These are phyloP conservation scores for Ptychodera flava DNA, from an alignment of 35 echinoderm and acorn worm genomes.

Conservation along the genomic window DNA sequence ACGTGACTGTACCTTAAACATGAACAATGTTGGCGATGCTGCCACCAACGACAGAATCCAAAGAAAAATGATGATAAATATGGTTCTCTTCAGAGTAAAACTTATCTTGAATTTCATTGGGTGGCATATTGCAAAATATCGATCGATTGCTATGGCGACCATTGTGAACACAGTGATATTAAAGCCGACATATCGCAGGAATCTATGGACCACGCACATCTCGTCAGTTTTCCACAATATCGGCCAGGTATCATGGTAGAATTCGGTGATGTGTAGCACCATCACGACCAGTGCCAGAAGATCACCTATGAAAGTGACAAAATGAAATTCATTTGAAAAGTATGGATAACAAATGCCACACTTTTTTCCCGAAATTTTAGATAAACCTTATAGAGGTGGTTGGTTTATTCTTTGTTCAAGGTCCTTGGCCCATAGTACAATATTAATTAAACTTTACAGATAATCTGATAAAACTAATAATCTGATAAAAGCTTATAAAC, in stretches of 20 bases:
- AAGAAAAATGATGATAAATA: constrained; percentile 32
- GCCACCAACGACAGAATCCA: constrained; percentile 45
- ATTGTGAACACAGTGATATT: constrained; percentile 78
- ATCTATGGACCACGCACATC: constrained; percentile 71
- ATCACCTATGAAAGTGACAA: constrained; percentile 38
- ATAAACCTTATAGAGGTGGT: no score
- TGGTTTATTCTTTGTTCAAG: no score
- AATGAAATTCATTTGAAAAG: no score
- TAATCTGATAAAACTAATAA: no score
- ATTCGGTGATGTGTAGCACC: constrained; percentile 83
- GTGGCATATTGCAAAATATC: constrained; percentile 67
- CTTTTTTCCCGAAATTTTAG: no score
- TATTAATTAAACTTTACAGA: no score
- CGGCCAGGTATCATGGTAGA: constrained; percentile 71
- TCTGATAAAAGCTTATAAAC: no score
- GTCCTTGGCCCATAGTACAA: no score
- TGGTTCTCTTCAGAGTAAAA: constrained; percentile 62
- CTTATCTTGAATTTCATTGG: constrained; percentile 53
- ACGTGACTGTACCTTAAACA: constrained; percentile 96
- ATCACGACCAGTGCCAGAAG: constrained; percentile 61
- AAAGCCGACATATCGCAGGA: constrained; percentile 70
- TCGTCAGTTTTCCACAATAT: constrained; percentile 52
- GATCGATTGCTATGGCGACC: constrained; percentile 79
- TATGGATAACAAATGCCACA: no score
- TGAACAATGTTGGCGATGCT: constrained; percentile 52